Evolutionary conservation across 2,797 vertebrate species (phyloP).

Genomic region (Crotalus adamanteus): DNA sequence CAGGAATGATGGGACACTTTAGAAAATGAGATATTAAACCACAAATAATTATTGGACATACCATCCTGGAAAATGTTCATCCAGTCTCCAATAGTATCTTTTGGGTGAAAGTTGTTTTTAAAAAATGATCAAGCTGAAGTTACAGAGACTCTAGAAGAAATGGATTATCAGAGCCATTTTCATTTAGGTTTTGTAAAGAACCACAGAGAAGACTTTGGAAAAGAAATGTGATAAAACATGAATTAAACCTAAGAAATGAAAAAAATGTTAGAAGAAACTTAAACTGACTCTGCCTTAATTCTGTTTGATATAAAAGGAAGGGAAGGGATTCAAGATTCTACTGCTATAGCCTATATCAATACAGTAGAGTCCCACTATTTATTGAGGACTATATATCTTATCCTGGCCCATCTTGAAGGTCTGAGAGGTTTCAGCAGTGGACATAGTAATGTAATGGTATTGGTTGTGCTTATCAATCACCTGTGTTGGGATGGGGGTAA

Average conservation of each 20-base stretch:
- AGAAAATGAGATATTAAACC: neutral
- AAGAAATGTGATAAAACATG: neutral
- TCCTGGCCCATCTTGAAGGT: neutral
- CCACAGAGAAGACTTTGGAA: neutral
- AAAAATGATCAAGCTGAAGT: neutral
- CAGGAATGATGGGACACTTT: neutral
- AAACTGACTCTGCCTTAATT: neutral
- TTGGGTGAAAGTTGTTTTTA: neutral
- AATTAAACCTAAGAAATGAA: neutral
- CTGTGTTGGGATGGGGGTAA: neutral
- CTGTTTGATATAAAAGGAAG: neutral
- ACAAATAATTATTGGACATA: neutral
- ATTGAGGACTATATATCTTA: neutral
- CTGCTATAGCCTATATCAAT: neutral
- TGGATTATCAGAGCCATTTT: neutral
- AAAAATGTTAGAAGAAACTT: neutral
- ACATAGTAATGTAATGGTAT: neutral
- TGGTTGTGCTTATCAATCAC: neutral
- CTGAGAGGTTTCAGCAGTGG: neutral
- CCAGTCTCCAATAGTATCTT: neutral
- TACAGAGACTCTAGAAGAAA: neutral
- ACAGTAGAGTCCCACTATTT: neutral
- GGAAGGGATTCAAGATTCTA: neutral
- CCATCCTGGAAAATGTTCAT: neutral
- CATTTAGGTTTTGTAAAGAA: neutral